Evolutionary conservation across 2,888 invertebrate species (phyloP), one percentile per base, ranked within the genome.

Genomic region (Habrosyne pyritoides): DNA sequence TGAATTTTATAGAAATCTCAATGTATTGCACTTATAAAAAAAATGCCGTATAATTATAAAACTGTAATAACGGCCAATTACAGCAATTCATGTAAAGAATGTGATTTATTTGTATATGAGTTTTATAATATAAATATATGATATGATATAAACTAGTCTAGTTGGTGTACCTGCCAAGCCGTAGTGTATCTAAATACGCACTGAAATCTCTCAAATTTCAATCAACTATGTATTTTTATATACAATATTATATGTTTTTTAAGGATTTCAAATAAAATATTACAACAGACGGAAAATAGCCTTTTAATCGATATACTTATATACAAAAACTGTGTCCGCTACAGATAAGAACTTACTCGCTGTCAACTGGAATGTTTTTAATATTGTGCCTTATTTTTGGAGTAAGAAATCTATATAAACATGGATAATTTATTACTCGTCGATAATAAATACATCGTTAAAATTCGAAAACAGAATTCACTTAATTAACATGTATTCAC

Each of bases 401-500:
- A 50, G 28, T 50, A 28, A 30, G 10, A 18, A 0, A 36, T 42
- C 0, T 8, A n/a, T 24, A 24, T 22, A 24, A 47, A n/a, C 22
- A 22, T 21, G 12, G 22, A 22, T 47, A 24, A 49, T 49, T 49
- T 24, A 46, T 18, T 46, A 49, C 18, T 49, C 49, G 28, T 21
- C 50, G 10, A 50, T 28, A 50, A 28, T 28, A 50, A 50, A 50
- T 30, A 49, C 14, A 18, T 18, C 28, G 10, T 50, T 75, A 69
- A 67, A 33, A 33, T n/a, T 33, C 33, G 33, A 6, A n/a, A 75
- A 69, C 70, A 75, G 77, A 77, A 73, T 73, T 64, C 71, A 73
- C 79, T 75, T 77, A 77, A 71, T 69, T 75, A 84, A 83, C 75
- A 81, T 76, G 73, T 89, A 89, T 89, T 82, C 87, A 89, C 87